Evolutionary conservation across 2,888 invertebrate species (phyloP), one percentile per base, ranked within the genome.

Genomic region (Malacosoma neustria): DNA sequence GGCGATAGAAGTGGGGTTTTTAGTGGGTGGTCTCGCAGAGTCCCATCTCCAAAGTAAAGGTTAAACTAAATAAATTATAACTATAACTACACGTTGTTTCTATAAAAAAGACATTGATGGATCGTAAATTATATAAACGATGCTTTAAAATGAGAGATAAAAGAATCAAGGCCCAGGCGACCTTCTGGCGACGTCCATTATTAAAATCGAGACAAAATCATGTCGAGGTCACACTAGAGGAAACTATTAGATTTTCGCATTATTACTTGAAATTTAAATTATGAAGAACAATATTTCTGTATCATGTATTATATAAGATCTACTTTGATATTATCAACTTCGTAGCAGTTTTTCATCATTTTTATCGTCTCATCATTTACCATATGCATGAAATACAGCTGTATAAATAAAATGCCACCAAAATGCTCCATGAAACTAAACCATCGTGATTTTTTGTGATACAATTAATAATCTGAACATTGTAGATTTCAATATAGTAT

Each of bases 161-260:
- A 54, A 52, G 38, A 50, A 50, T 37, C 54, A 55, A 62, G 57
- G 57, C 43, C 43, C 41, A 11, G 9, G 14, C 12, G 49, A 45
- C 53, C 52, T 55, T 49, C 42, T 12, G 33, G 39, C 37, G 30
- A 36, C 41, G 35, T 53, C 54, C 47, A 43, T 54, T 51, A 48
- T 56, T 53, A 57, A 64, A 58, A 40, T 48, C 43, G 41, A 39
- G 52, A 49, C 38, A 41, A 41, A 61, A 54, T 49, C 39, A 47
- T 61, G 61, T 57, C 61, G 54, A 65, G 64, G 64, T 51, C 54
- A 41, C 13, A n/a, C 29, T 30, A 36, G 33, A 48, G 51, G 43
- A 46, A 53, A 50, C n/a, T n/a, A n/a, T n/a, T n/a, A n/a, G n/a
- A n/a, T n/a, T n/a, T n/a, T n/a, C n/a, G n/a, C 48, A 46, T 43